These are phyloP conservation scores for Drosophila hydei DNA, from an alignment of 1,140 invertebrate genomes.

Conservation along the genomic window DNA sequence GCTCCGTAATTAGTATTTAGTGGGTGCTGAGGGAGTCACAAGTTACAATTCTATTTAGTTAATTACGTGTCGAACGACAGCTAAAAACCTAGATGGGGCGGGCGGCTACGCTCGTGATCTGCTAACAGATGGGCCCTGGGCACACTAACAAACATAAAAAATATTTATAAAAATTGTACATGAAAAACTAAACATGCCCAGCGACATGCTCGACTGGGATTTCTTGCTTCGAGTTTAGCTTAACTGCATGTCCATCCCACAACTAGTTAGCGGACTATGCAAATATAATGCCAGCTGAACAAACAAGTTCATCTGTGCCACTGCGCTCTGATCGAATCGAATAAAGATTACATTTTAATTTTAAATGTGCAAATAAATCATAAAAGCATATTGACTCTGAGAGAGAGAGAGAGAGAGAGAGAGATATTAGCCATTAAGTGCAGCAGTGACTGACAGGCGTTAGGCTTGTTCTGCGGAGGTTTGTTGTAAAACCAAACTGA, in stretches of 20 bases:
- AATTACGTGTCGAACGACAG: slow-evolving; percentile 55
- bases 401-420: neutral
- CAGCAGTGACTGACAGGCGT: too few species aligned
- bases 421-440: too few species aligned
- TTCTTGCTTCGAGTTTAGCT: neutral
- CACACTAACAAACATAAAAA: too few species aligned
- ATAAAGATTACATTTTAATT: neutral
- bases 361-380: neutral
- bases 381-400: neutral
- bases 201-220: slow-evolving; percentile 3
- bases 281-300: neutral
- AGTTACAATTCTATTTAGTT: slow-evolving; percentile 46
- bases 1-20: slow-evolving; percentile 7
- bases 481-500: too few species aligned
- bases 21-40: slow-evolving; percentile 4
- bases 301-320: slow-evolving; percentile 8
- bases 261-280: slow-evolving; percentile 6
- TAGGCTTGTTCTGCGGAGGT: too few species aligned
- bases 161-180: neutral
- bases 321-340: neutral
- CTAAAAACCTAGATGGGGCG: neutral
- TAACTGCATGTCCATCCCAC: neutral
- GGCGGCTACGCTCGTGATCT: slow-evolving; percentile 5
- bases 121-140: neutral
- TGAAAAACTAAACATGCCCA: slow-evolving; percentile 18